Percentiles rank a stretch among this genome's conserved stretches.
Conservation (phyloP, 2,113 vertebrate genomes). For the Litocranius walleri region DNA sequence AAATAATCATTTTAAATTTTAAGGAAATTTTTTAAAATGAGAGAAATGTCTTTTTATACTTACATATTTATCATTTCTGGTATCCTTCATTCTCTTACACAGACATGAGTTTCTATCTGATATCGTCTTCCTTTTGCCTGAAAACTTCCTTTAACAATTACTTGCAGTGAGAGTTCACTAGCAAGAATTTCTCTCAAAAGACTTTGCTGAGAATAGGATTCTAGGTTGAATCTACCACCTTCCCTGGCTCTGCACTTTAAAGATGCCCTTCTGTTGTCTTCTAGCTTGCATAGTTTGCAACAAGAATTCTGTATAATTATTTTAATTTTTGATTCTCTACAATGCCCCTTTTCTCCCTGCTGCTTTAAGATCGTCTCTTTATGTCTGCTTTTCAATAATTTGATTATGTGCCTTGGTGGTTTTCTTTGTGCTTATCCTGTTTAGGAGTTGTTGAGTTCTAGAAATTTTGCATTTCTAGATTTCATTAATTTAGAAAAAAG, state of each 20-base stretch:
- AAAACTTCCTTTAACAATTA: not conserved
- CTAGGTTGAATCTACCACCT: not conserved
- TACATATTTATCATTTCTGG: not conserved
- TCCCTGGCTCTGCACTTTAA: not conserved
- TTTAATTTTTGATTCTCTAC: not conserved
- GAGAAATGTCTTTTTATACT: not conserved
- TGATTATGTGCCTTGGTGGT: not conserved
- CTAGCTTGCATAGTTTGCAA: not conserved
- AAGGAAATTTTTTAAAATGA: not conserved
- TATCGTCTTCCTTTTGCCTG: not conserved
- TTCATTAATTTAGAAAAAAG: not conserved
- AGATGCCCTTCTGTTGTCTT: not conserved
- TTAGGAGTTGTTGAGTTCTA: not conserved
- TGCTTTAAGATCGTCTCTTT: not conserved
- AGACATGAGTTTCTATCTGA: not conserved
- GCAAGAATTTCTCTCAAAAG: not conserved
- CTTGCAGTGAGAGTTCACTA: not conserved
- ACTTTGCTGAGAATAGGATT: not conserved
- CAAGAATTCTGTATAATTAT: not conserved
- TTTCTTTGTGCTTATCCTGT: conserved; percentile 5
- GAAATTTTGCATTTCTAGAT: not conserved
- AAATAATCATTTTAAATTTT: not conserved
- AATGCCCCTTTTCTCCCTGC: not conserved
- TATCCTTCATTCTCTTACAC: not conserved
- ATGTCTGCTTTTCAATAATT: not conserved